A percentile compares a stretch with the other conserved stretches of the same genome.
phyloP scores from a whole-genome alignment of 2,797 vertebrate species.

The Sardinella longiceps region DNA sequence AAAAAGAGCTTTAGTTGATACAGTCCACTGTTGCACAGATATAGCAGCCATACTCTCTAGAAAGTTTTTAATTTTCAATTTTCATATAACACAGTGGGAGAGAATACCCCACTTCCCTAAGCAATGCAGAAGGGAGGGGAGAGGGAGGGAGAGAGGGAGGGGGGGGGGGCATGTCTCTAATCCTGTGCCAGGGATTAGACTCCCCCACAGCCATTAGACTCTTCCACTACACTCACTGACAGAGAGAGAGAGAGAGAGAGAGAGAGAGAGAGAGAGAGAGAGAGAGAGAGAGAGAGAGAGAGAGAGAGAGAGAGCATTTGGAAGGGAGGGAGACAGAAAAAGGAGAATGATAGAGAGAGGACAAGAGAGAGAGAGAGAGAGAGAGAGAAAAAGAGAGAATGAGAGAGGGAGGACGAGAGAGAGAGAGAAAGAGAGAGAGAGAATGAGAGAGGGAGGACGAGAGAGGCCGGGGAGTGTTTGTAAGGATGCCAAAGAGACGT shows the following conservation, averaged over 20 bases:
- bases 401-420: constrained; percentile 63
- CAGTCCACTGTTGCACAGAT: background rate
- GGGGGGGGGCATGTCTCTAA: constrained; percentile 75
- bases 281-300: constrained; percentile 41
- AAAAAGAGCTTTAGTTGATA: background rate
- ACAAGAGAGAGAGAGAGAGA: constrained; percentile 40
- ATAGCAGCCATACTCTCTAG: background rate
- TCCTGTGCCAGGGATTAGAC: constrained; percentile 83
- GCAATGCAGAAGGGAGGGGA: constrained; percentile 42
- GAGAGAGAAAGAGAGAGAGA: background rate
- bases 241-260: constrained; percentile 66
- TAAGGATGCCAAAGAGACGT: constrained; percentile 45
- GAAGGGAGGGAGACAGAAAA: constrained; percentile 33
- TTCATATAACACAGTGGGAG: constrained; percentile 61
- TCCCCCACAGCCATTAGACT: constrained; percentile 82
- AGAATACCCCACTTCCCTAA: constrained; percentile 45
- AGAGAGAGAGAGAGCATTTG: constrained; percentile 43
- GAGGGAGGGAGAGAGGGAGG: constrained; percentile 55
- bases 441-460: background rate
- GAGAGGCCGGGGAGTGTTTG: constrained; percentile 18
- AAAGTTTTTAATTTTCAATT: constrained; percentile 43
- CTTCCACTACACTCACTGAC: constrained; percentile 76
- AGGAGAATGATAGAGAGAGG: constrained; percentile 53
- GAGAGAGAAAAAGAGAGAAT: constrained; percentile 57
- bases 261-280: constrained; percentile 54